Evolutionary conservation across 2,113 vertebrate species (phyloP).

Genomic region (Phoxinus phoxinus): DNA sequence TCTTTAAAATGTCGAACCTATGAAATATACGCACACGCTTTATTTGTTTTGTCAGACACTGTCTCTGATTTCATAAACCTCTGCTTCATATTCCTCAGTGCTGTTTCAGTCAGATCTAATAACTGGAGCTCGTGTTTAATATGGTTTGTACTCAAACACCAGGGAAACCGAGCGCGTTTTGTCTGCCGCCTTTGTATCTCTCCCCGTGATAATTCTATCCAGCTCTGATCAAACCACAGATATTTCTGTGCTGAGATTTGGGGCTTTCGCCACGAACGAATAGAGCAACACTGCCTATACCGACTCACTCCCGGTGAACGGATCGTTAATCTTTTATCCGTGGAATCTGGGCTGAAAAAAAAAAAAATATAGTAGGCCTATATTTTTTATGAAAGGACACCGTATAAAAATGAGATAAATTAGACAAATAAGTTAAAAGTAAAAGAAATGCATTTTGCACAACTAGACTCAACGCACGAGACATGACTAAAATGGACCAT

Average conservation of each 20-base stretch:
- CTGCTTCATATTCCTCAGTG: conserved; percentile 33
- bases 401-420: neutral
- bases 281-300: conserved; percentile 53
- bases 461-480: neutral
- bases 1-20: neutral
- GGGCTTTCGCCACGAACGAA: conserved; percentile 60
- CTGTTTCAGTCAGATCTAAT: conserved; percentile 47
- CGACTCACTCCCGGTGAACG: conserved; percentile 35
- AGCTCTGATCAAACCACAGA: conserved; percentile 70
- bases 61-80: conserved; percentile 47
- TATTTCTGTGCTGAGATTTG: conserved; percentile 64
- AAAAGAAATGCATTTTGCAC: neutral
- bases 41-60: conserved; percentile 32
- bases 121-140: conserved; percentile 48
- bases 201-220: conserved; percentile 78
- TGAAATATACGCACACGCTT: neutral
- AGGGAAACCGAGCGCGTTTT: conserved; percentile 54
- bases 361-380: neutral
- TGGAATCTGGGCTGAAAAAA: neutral
- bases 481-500: neutral
- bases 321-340: conserved; percentile 43
- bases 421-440: too few species aligned
- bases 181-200: conserved; percentile 59
- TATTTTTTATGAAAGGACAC: neutral
- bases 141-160: conserved; percentile 57